phyloP scores from a whole-genome alignment of 2,888 invertebrate genomes.

The Oligia strigilis region DNA sequence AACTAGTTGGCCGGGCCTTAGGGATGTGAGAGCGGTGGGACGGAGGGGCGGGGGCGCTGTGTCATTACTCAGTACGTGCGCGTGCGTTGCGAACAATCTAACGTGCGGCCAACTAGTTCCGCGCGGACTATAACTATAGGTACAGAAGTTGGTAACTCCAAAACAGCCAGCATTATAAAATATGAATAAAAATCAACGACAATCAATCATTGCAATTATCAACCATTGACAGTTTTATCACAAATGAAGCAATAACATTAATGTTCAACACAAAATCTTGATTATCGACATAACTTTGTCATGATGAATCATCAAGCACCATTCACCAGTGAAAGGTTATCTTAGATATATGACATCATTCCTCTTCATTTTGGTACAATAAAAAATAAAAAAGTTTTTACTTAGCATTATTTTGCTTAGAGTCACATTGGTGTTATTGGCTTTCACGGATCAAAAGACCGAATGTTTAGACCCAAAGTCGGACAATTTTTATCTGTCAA shows the following conservation, averaged over 20 bases:
- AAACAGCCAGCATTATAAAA: background rate
- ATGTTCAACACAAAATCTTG: constrained; percentile 22
- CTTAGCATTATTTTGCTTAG: background rate
- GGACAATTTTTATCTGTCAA: background rate
- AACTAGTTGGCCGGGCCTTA: too few species aligned
- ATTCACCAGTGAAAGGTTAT: constrained; percentile 44
- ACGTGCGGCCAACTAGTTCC: too few species aligned
- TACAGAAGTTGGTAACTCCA: background rate
- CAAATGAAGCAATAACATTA: constrained; percentile 8
- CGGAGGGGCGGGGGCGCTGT: too few species aligned
- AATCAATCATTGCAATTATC: background rate
- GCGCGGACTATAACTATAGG: too few species aligned
- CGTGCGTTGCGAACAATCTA: too few species aligned
- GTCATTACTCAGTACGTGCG: too few species aligned
- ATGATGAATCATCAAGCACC: constrained; percentile 33
- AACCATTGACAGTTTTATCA: constrained; percentile 1
- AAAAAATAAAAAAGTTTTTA: background rate
- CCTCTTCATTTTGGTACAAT: background rate
- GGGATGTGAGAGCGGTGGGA: too few species aligned
- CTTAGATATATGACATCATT: constrained; percentile 45
- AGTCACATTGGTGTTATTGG: background rate
- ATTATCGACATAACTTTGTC: background rate
- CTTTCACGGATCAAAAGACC: background rate
- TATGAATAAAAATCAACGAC: background rate
- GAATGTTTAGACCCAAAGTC: background rate